Percentiles rank a stretch among this genome's conserved stretches.
phyloP scores from a whole-genome alignment of 2,888 invertebrate species.

The Plebejus argus region DNA sequence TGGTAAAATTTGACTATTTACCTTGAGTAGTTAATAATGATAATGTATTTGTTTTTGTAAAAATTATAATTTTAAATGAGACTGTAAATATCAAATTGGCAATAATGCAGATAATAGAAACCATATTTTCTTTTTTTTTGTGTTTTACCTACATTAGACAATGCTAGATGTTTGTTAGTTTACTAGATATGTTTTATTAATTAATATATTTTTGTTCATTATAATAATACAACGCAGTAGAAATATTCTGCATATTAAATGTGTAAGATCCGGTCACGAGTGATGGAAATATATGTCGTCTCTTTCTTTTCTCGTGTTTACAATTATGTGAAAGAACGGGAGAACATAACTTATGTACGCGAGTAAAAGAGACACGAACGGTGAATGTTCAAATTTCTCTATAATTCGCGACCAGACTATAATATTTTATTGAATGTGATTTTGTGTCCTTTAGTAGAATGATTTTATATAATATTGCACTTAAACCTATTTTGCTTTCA shows the following conservation, averaged over 20 bases:
- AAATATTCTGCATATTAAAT: background rate
- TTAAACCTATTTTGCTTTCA: conserved; percentile 2
- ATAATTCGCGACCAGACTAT: too few relatives aligned
- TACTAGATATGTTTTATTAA: background rate
- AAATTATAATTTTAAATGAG: background rate
- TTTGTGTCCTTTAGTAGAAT: background rate
- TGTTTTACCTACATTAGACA: conserved; percentile 21
- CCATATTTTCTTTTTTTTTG: conserved; percentile 1
- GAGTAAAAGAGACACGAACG: too few relatives aligned
- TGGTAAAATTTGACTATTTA: background rate
- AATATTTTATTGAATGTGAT: background rate
- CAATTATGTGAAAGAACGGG: too few relatives aligned
- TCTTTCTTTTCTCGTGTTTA: too few relatives aligned
- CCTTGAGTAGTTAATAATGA: background rate
- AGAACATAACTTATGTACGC: too few relatives aligned
- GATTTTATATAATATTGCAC: background rate
- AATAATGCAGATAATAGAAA: conserved; percentile 1
- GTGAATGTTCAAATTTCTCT: too few relatives aligned
- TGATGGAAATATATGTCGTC: background rate
- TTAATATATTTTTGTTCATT: background rate
- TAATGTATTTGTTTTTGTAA: background rate
- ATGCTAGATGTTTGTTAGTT: conserved; percentile 17
- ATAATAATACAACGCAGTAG: background rate
- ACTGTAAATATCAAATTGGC: conserved; percentile 27
- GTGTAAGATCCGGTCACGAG: background rate